Evolutionary conservation across 2,888 invertebrate species (phyloP).

Genomic region (Keiferia lycopersicella): DNA sequence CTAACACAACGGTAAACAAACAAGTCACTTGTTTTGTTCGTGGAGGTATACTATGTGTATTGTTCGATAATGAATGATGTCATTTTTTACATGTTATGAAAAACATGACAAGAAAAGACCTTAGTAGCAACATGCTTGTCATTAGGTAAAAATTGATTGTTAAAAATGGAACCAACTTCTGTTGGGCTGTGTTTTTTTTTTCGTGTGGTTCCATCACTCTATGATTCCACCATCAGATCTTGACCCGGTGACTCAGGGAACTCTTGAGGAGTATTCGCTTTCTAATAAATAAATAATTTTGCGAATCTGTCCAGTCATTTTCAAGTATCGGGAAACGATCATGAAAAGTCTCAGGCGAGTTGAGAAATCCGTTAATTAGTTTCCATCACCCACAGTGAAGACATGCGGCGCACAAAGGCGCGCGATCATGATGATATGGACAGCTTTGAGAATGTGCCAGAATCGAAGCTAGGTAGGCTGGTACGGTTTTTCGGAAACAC

Average conservation of each 20-base stretch:
- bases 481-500: conserved; percentile 35
- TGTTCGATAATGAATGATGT: not conserved
- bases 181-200: too few relatives aligned
- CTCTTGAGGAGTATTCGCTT: too few relatives aligned
- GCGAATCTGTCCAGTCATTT: too few relatives aligned
- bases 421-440: conserved; percentile 51
- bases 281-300: too few relatives aligned
- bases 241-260: too few relatives aligned
- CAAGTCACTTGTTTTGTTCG: conserved; percentile 10
- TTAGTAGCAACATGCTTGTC: conserved; percentile 15
- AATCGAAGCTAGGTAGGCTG: not conserved
- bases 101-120: conserved; percentile 1
- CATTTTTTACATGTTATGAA: not conserved
- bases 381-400: conserved; percentile 30
- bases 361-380: conserved; percentile 2
- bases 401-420: conserved; percentile 44
- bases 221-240: too few relatives aligned
- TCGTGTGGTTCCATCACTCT: too few relatives aligned
- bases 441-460: conserved; percentile 69
- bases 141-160: conserved; percentile 20
- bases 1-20: too few relatives aligned
- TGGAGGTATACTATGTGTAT: not conserved
- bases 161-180: too few relatives aligned
- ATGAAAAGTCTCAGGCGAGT: too few relatives aligned
- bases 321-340: too few relatives aligned